Percentiles rank a stretch among this genome's conserved stretches.
Evolutionary conservation across 2,113 vertebrate species (phyloP).

Genomic region (Capreolus pygargus): DNA sequence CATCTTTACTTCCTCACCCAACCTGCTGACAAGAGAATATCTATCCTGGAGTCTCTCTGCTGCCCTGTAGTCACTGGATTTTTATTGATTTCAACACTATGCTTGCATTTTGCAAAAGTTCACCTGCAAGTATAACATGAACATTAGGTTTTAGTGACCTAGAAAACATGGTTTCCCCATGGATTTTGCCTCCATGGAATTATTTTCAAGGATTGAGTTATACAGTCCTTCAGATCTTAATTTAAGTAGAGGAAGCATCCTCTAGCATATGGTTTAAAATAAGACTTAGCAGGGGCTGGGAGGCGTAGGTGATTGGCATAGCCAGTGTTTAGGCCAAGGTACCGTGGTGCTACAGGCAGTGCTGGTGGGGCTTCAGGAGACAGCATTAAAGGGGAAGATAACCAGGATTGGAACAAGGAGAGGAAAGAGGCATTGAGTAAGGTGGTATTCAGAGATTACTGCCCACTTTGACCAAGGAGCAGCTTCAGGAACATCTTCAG

Average conservation of each 20-base stretch:
- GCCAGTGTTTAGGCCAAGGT: neutral
- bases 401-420: conserved; percentile 90
- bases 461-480: conserved; percentile 95
- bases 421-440: conserved; percentile 96
- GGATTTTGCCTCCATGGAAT: neutral
- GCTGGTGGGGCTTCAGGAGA: conserved; percentile 46
- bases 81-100: neutral
- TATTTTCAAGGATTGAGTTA: neutral
- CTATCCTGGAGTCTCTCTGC: neutral
- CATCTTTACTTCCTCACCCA: neutral
- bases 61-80: neutral
- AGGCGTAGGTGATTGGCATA: neutral
- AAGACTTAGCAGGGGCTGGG: neutral
- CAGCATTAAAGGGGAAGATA: conserved; percentile 84
- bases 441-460: conserved; percentile 95
- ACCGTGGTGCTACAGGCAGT: neutral
- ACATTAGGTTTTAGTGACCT: neutral
- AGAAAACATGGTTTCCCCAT: neutral
- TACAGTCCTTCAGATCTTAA: neutral
- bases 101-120: neutral
- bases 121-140: neutral
- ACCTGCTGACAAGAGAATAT: neutral
- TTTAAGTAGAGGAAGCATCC: neutral
- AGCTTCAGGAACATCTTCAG: conserved; percentile 95
- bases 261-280: neutral